phyloP scores from a whole-genome alignment of 2,113 vertebrate species.

The Varanus komodoensis region DNA sequence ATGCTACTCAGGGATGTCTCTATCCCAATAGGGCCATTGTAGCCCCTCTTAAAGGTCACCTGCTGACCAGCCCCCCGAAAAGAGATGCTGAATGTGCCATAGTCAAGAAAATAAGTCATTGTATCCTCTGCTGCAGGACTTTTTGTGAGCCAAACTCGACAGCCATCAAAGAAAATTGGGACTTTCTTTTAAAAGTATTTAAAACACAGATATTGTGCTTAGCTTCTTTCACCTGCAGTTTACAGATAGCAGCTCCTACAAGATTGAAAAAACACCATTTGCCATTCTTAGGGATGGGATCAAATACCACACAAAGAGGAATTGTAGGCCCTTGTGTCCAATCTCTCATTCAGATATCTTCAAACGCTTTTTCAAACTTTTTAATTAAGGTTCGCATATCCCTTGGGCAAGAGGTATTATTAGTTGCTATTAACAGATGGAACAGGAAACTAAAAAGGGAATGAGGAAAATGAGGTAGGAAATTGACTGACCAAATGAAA shows the following conservation, averaged over 20 bases:
- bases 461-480: background rate
- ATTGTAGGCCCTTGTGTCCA: background rate
- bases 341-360: conserved; percentile 17
- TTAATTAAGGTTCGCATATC: conserved; percentile 28
- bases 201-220: background rate
- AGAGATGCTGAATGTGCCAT: background rate
- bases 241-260: background rate
- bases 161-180: background rate
- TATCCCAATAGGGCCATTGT: background rate
- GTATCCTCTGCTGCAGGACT: background rate
- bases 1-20: background rate
- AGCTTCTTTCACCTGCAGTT: background rate
- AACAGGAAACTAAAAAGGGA: background rate
- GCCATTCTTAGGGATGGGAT: background rate
- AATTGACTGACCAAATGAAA: background rate
- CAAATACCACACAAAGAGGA: background rate
- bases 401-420: conserved; percentile 27
- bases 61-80: background rate
- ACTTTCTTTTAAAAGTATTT: background rate
- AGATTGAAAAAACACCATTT: conserved; percentile 2
- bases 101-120: background rate
- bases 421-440: conserved; percentile 32
- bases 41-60: background rate
- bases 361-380: conserved; percentile 21
- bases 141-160: background rate